Percentiles rank a stretch among this genome's conserved stretches.
These are phyloP conservation scores for Volucella bombylans DNA, from an alignment of 2,888 invertebrate genomes.

Conservation along the genomic window DNA sequence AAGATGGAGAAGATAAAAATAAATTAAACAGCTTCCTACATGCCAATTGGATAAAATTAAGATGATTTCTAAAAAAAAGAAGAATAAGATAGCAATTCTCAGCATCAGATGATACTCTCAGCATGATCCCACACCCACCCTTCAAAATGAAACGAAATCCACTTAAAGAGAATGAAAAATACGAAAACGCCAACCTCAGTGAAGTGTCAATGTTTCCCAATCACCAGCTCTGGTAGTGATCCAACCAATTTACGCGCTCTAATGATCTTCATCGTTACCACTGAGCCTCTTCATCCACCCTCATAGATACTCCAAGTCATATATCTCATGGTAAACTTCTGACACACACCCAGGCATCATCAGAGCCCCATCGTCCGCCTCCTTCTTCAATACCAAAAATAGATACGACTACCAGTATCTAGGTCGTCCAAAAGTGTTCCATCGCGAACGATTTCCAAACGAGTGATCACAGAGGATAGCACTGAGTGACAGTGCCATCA, in stretches of 20 bases:
- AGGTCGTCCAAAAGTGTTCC: slow-evolving; percentile 50
- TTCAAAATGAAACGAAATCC: slow-evolving; percentile 10
- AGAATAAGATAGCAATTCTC: slow-evolving; percentile 28
- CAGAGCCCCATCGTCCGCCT: slow-evolving; percentile 20
- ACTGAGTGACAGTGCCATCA: slow-evolving; percentile 22
- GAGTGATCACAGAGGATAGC: slow-evolving; percentile 14
- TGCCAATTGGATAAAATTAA: slow-evolving; percentile 5
- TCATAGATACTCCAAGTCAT: slow-evolving; percentile 3
- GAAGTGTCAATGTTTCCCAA: slow-evolving; percentile 67
- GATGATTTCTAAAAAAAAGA: slow-evolving; percentile 2
- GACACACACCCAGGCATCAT: slow-evolving; percentile 40
- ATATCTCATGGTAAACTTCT: slow-evolving; percentile 11
- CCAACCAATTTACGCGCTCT: slow-evolving; percentile 57
- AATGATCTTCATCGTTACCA: slow-evolving; percentile 36
- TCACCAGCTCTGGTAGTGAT: slow-evolving; percentile 43
- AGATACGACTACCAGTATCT: slow-evolving; percentile 56
- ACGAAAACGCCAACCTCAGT: slow-evolving; percentile 21
- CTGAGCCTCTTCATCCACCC: slow-evolving; percentile 23
- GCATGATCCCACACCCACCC: slow-evolving; percentile 27
- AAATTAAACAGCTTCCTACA: slow-evolving; percentile 22
- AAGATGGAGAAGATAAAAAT: slow-evolving; percentile 25
- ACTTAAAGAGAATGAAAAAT: neutral
- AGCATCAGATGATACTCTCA: slow-evolving; percentile 2
- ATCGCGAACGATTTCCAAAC: slow-evolving; percentile 13
- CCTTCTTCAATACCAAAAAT: slow-evolving; percentile 53